A percentile compares a stretch with the other conserved stretches of the same genome.
These are phyloP conservation scores for Luperina nickerlii DNA, from an alignment of 2,888 invertebrate genomes.

Conservation along the genomic window DNA sequence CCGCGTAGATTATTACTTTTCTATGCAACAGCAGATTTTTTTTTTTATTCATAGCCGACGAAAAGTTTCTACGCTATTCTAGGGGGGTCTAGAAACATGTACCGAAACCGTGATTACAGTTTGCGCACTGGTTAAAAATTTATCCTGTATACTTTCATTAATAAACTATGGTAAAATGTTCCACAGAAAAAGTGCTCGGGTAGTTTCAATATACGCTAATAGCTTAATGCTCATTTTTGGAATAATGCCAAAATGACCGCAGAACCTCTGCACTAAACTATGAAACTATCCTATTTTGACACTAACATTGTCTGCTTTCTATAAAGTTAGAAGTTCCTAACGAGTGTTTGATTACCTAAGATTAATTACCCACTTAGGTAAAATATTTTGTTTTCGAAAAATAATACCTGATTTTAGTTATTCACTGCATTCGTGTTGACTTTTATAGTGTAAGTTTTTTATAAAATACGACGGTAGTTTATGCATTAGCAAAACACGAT, in stretches of 20 bases:
- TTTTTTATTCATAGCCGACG: no score
- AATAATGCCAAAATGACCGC: conserved; percentile 26
- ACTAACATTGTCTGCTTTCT: conserved; percentile 4
- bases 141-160: background rate
- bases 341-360: conserved; percentile 20
- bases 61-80: no score
- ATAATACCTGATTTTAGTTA: conserved; percentile 2
- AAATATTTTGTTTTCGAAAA: conserved; percentile 18
- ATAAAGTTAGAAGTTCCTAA: conserved; percentile 25
- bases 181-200: conserved; percentile 7
- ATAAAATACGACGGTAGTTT: background rate
- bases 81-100: no score
- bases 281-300: conserved; percentile 12
- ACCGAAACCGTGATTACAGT: background rate
- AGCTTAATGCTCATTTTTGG: conserved; percentile 33
- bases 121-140: background rate
- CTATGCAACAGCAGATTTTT: no score
- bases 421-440: background rate
- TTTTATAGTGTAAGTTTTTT: conserved; percentile 2
- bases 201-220: conserved; percentile 28
- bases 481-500: background rate
- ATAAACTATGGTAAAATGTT: background rate
- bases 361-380: conserved; percentile 35
- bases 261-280: conserved; percentile 18
- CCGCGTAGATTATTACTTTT: no score